Conservation (phyloP, 2,797 vertebrate genomes). For the Sebastes iracundus region DNA sequence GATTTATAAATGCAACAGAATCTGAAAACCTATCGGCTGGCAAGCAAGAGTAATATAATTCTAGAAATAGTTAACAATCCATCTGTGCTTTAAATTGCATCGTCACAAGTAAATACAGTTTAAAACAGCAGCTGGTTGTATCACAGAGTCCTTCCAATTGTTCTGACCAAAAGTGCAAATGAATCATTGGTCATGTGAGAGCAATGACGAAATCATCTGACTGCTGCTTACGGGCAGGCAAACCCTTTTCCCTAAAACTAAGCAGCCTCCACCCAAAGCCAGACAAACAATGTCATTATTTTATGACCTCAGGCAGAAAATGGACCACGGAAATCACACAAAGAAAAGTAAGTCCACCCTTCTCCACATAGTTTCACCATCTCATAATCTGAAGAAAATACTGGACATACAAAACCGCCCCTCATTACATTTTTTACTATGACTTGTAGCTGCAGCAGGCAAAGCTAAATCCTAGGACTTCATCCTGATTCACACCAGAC, state of each 20-base stretch:
- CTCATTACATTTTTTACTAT: neutral
- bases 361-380: constrained; percentile 65
- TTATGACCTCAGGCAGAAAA: neutral
- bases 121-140: no score
- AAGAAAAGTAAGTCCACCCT: neutral
- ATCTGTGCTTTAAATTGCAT: neutral
- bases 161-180: neutral
- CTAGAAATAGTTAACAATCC: neutral
- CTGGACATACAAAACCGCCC: neutral
- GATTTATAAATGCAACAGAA: neutral
- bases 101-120: neutral
- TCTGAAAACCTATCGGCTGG: neutral
- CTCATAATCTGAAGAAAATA: neutral
- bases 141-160: neutral
- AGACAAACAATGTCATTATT: neutral
- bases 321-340: neutral
- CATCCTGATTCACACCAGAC: neutral
- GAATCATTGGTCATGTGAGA: constrained; percentile 8
- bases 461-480: neutral
- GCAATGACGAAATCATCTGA: neutral
- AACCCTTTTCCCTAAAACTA: neutral
- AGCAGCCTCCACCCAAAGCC: neutral
- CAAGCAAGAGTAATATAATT: neutral
- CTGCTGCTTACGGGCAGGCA: neutral
- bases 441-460: neutral